These are phyloP conservation scores for Amorpha juglandis DNA, from an alignment of 2,888 invertebrate species.

Conservation along the genomic window DNA sequence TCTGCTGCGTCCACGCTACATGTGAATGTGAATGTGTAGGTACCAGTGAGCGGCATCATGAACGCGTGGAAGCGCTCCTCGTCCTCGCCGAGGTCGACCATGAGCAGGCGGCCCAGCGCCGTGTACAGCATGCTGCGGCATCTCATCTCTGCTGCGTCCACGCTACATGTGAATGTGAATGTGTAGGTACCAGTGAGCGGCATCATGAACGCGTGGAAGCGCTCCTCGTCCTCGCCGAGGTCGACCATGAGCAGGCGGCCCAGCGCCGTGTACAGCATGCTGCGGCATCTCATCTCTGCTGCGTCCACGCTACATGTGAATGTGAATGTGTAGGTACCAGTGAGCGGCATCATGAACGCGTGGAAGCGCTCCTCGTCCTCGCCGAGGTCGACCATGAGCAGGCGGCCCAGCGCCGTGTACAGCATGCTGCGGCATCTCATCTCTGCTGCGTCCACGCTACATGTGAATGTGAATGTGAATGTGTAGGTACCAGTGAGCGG, in stretches of 20 bases:
- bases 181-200: constrained; percentile 90
- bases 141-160: constrained; percentile 94
- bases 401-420: constrained; percentile 97
- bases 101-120: constrained; percentile 95
- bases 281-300: constrained; percentile 96
- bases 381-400: constrained; percentile 98
- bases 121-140: constrained; percentile 99
- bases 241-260: constrained; percentile 98
- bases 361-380: constrained; percentile 99
- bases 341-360: constrained; percentile 97
- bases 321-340: constrained; percentile 79
- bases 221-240: constrained; percentile 97
- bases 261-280: constrained; percentile 98
- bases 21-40: constrained; percentile 8
- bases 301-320: constrained; percentile 83
- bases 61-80: constrained; percentile 98
- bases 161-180: constrained; percentile 50
- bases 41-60: constrained; percentile 96
- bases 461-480: too few species aligned
- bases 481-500: too few species aligned
- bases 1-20: constrained; percentile 87
- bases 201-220: constrained; percentile 98
- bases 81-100: constrained; percentile 99
- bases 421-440: constrained; percentile 98
- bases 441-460: constrained; percentile 91